Percentiles rank a stretch among this genome's conserved stretches.
Evolutionary conservation across 2,888 invertebrate species (phyloP).

Genomic region (Antitype chi): DNA sequence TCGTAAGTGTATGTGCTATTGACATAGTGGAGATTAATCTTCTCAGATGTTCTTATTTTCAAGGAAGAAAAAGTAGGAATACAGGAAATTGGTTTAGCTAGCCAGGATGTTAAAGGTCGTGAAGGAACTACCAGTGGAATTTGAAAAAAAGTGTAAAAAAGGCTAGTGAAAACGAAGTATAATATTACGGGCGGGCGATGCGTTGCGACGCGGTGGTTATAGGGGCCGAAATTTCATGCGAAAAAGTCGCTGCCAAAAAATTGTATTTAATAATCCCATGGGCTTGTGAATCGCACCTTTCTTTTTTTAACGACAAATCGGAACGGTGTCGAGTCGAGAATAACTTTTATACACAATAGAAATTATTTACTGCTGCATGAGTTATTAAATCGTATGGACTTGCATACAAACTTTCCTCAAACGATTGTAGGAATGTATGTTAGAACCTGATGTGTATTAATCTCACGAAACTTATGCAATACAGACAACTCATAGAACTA

Average conservation of each 20-base stretch:
- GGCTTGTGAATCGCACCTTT: not conserved
- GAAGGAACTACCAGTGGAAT: too few relatives aligned
- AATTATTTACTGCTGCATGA: not conserved
- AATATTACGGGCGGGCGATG: too few relatives aligned
- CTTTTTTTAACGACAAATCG: not conserved
- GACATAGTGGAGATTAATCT: conserved; percentile 2
- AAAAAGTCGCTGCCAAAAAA: too few relatives aligned
- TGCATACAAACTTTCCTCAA: conserved; percentile 21
- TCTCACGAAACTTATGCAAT: conserved; percentile 42
- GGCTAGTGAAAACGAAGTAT: too few relatives aligned
- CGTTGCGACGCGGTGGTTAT: too few relatives aligned
- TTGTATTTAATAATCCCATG: too few relatives aligned
- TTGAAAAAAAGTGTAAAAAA: too few relatives aligned
- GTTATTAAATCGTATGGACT: not conserved
- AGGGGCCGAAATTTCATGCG: too few relatives aligned
- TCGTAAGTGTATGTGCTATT: conserved; percentile 28
- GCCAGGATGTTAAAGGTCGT: not conserved
- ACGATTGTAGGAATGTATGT: not conserved
- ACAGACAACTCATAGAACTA: conserved; percentile 13
- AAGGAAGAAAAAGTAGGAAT: not conserved
- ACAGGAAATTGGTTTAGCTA: conserved; percentile 12
- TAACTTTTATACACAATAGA: not conserved
- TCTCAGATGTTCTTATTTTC: not conserved
- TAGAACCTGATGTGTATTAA: conserved; percentile 27
- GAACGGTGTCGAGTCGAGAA: not conserved